These are phyloP conservation scores for Xestobium rufovillosum DNA, from an alignment of 2,888 invertebrate genomes.

Conservation along the genomic window DNA sequence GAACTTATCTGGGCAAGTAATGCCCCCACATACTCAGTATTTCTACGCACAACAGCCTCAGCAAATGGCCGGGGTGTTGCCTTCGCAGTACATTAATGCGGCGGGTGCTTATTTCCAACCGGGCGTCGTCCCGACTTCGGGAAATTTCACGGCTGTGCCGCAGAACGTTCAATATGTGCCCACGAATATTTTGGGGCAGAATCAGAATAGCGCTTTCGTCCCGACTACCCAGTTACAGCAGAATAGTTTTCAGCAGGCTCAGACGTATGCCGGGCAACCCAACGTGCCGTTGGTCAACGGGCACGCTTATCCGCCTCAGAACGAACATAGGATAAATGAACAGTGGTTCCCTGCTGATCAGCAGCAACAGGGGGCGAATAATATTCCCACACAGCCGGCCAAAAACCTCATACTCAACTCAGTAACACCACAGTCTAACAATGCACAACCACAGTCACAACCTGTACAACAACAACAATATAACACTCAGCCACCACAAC, in stretches of 20 bases:
- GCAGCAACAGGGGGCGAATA: slow-evolving; percentile 30
- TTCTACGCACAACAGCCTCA: slow-evolving; percentile 39
- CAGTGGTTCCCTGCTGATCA: slow-evolving; percentile 20
- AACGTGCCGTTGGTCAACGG: slow-evolving; percentile 38
- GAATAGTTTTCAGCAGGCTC: slow-evolving; percentile 38
- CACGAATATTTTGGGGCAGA: slow-evolving; percentile 36
- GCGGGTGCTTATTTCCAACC: slow-evolving; percentile 35
- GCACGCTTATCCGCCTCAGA: slow-evolving; percentile 30
- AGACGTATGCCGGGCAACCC: slow-evolving; percentile 38
- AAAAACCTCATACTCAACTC: slow-evolving; percentile 36
- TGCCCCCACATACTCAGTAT: slow-evolving; percentile 39
- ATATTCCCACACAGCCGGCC: slow-evolving; percentile 35
- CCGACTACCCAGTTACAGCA: slow-evolving; percentile 36
- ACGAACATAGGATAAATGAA: too few species aligned
- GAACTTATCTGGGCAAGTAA: slow-evolving; percentile 37
- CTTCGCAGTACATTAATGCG: slow-evolving; percentile 36
- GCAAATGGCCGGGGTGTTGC: slow-evolving; percentile 30
- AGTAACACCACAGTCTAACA: slow-evolving; percentile 23
- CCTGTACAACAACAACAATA: slow-evolving; percentile 17
- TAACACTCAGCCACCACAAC: slow-evolving; percentile 21
- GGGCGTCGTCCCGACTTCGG: slow-evolving; percentile 31
- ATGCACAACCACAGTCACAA: slow-evolving; percentile 17
- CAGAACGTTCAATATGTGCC: slow-evolving; percentile 41
- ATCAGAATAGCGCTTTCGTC: slow-evolving; percentile 40
- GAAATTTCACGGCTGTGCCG: slow-evolving; percentile 29